Evolutionary conservation across 2,888 invertebrate genomes (phyloP).

Genomic region (Dexiosoma caninum): DNA sequence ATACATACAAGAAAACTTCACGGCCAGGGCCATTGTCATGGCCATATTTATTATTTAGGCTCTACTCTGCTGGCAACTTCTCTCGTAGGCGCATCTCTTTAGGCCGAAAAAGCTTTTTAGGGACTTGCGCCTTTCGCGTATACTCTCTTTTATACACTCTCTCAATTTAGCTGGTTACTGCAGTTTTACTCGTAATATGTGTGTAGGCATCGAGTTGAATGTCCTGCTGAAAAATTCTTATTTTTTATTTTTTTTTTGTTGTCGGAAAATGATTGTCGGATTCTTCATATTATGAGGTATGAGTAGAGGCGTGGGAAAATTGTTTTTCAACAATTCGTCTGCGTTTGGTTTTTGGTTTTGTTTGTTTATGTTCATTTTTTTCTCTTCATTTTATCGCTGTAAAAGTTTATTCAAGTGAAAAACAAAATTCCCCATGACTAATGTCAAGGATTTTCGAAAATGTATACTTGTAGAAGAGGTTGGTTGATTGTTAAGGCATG

Average conservation of each 20-base stretch:
- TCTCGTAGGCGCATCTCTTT: constrained; percentile 15
- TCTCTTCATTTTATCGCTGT: constrained; percentile 9
- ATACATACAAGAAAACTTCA: constrained; percentile 45
- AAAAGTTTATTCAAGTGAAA: constrained; percentile 47
- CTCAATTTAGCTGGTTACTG: background rate
- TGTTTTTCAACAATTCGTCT: constrained; percentile 52
- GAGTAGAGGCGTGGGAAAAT: constrained; percentile 63
- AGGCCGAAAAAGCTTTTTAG: constrained; percentile 51
- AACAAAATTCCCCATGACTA: constrained; percentile 70
- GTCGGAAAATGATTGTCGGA: constrained; percentile 35
- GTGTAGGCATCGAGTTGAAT: constrained; percentile 71
- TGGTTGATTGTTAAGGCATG: too few relatives aligned
- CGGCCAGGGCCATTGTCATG: constrained; percentile 68
- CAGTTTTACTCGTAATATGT: background rate
- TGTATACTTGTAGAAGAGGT: too few relatives aligned
- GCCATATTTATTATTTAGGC: constrained; percentile 67
- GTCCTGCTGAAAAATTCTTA: constrained; percentile 68
- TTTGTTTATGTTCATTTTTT: constrained; percentile 25
- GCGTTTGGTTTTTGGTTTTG: constrained; percentile 43
- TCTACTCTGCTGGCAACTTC: constrained; percentile 15
- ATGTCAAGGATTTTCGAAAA: constrained; percentile 65
- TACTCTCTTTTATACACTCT: background rate
- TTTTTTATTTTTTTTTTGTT: too few relatives aligned
- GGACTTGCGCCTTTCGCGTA: constrained; percentile 49
- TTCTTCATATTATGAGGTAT: background rate